phyloP scores from a whole-genome alignment of 2,888 invertebrate species.

The Lysandra coridon region DNA sequence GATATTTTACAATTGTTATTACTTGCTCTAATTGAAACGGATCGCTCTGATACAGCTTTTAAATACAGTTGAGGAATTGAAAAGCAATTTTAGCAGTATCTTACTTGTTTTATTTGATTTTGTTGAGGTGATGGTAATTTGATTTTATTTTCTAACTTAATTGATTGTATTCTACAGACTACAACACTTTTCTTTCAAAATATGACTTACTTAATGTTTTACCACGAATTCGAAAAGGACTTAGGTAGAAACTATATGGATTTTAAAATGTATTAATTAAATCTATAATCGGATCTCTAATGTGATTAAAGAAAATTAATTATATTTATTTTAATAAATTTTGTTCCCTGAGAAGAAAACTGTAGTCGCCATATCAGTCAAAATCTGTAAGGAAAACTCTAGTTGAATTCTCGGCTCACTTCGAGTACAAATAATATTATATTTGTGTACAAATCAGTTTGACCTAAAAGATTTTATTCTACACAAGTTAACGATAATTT shows the following conservation, averaged over 20 bases:
- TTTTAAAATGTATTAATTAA: too few relatives aligned
- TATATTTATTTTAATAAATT: too few relatives aligned
- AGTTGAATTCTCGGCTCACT: too few relatives aligned
- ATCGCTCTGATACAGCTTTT: not conserved
- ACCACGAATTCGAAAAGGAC: too few relatives aligned
- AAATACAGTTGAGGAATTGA: not conserved
- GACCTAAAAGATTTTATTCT: not conserved
- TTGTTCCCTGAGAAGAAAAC: too few relatives aligned
- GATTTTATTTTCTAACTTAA: not conserved
- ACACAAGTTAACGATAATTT: slow-evolving; percentile 8
- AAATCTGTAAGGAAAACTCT: not conserved
- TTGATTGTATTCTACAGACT: too few relatives aligned
- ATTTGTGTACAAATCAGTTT: not conserved
- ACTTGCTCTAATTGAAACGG: slow-evolving; percentile 29
- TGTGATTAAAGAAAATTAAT: too few relatives aligned
- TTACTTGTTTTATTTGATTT: not conserved
- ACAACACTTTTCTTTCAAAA: too few relatives aligned
- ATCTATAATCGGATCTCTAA: too few relatives aligned
- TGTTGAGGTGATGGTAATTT: not conserved
- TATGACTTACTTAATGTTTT: too few relatives aligned
- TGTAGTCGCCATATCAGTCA: too few relatives aligned
- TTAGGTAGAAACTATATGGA: too few relatives aligned
- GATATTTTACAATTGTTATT: slow-evolving; percentile 50
- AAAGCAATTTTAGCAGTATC: not conserved
- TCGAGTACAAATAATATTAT: not conserved